Base-by-base conservation (phyloP, 1,140 invertebrate genomes). In the Lordiphosa collinella region DNA sequence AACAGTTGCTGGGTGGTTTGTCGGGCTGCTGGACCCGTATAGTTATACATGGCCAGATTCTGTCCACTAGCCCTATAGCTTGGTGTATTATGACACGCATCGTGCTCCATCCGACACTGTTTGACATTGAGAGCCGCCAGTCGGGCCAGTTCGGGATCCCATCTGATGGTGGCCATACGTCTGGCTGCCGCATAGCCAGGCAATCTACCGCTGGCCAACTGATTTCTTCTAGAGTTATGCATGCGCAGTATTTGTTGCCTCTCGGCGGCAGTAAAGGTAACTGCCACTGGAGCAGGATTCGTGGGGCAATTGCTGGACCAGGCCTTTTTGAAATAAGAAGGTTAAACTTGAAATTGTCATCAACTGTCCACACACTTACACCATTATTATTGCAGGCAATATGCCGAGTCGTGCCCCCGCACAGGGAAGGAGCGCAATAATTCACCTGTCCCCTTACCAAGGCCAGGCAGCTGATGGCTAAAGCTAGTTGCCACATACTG, bases 81-180 rank as follows among this genome's bases (percentile, higher is more conserved):
- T 1, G 35, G 9, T 8, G 69, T 85, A 34, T 80, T 86, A 48
- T 49, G 79, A 48, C 84, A 86, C 0, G 50, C 51, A 18, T 86
- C 84, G 31, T 80, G 72, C 32, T 62, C 31, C 62, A 76, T 69
- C 44, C 25, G 0, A 18, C 84, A 86, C 29, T 70, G 64, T 8
- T 34, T 55, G 9, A 70, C 78, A 65, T 86, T 86, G 0, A 74
- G 34, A 1, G 35, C 54, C 1, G 84, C 75, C 34, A 86, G 1
- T 1, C 1, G 6, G 10, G 79, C 72, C 43, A 86, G 16, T 49
- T 74, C 56, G 5, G 52, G 35, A 41, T 71, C 57, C 84, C 84
- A 86, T 25, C 51, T 57, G 29, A 63, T 86, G 7, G 76, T 82
- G 35, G 73, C 73, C 80, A 86, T 86, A 11, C 73, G 48, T 1